A percentile compares a stretch with the other conserved stretches of the same genome.
Conservation (phyloP, 1,140 invertebrate species). For the Dinothrombium tinctorium region DNA sequence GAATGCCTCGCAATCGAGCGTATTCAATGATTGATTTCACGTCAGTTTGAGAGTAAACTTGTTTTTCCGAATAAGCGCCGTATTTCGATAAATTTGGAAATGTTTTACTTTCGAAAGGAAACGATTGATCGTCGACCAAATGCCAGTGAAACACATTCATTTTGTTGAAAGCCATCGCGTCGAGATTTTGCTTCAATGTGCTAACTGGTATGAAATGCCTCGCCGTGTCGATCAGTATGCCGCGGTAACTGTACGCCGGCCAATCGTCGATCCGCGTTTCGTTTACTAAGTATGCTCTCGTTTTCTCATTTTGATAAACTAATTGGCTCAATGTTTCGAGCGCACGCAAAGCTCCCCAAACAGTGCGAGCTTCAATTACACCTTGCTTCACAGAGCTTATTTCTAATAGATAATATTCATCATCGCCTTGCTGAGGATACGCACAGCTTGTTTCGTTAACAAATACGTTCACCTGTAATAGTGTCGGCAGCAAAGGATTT, state of each 20-base stretch:
- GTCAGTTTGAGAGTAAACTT: constrained; percentile 19
- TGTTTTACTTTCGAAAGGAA: constrained; percentile 29
- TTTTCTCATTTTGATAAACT: constrained; percentile 16
- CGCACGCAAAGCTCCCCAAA: constrained; percentile 10
- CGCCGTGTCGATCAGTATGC: constrained; percentile 53
- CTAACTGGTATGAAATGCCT: constrained; percentile 46
- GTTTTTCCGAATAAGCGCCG: constrained; percentile 1
- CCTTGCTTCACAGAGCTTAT: background rate
- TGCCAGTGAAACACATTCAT: constrained; percentile 38
- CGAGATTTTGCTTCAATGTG: constrained; percentile 36
- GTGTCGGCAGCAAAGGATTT: too few species aligned
- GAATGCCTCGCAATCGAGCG: constrained; percentile 21
- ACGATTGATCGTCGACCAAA: constrained; percentile 35
- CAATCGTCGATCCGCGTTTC: constrained; percentile 36
- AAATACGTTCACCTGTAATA: constrained; percentile 1
- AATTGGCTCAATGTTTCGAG: constrained; percentile 25
- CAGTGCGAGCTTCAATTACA: background rate
- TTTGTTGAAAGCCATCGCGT: constrained; percentile 24
- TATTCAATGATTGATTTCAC: constrained; percentile 21
- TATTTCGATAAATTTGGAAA: constrained; percentile 24
- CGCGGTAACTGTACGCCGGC: constrained; percentile 46
- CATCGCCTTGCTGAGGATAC: constrained; percentile 10
- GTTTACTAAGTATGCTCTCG: constrained; percentile 19
- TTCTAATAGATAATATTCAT: constrained; percentile 8
- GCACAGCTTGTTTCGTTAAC: constrained; percentile 6